These are phyloP conservation scores for Halcyon malimbica DNA, from an alignment of 2,113 vertebrate genomes.

Conservation along the genomic window DNA sequence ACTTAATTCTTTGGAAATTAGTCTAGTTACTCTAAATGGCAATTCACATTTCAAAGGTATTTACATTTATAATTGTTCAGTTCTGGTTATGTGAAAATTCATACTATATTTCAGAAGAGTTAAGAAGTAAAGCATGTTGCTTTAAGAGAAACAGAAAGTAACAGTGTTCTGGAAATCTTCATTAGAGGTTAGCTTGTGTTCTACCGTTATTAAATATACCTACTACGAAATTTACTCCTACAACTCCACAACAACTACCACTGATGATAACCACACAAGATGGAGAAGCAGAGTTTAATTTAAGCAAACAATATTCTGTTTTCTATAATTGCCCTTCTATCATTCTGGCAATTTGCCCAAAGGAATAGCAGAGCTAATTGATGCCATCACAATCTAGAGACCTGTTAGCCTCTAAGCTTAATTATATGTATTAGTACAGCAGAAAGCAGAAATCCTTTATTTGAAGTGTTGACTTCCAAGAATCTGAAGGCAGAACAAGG, in stretches of 20 bases:
- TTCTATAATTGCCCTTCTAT: neutral
- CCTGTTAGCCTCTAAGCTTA: neutral
- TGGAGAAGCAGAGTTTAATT: neutral
- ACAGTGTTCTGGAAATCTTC: neutral
- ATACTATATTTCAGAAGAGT: neutral
- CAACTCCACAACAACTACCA: neutral
- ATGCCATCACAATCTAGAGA: neutral
- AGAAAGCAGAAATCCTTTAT: neutral
- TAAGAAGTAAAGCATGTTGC: neutral
- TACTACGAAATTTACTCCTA: neutral
- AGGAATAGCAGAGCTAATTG: neutral
- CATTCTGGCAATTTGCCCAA: neutral
- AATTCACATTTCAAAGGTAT: constrained; percentile 31
- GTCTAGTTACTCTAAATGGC: neutral
- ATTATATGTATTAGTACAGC: neutral
- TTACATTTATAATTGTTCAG: constrained; percentile 41
- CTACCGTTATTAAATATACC: neutral
- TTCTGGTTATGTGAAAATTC: constrained; percentile 24
- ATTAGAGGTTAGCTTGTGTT: neutral
- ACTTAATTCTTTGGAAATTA: constrained; percentile 23
- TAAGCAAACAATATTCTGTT: neutral
- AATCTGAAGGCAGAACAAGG: neutral
- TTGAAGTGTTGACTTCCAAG: neutral
- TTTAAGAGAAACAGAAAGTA: neutral
- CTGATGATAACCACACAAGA: neutral